Conservation (phyloP, 1,140 invertebrate genomes). For the Drosophila sp. region DNA sequence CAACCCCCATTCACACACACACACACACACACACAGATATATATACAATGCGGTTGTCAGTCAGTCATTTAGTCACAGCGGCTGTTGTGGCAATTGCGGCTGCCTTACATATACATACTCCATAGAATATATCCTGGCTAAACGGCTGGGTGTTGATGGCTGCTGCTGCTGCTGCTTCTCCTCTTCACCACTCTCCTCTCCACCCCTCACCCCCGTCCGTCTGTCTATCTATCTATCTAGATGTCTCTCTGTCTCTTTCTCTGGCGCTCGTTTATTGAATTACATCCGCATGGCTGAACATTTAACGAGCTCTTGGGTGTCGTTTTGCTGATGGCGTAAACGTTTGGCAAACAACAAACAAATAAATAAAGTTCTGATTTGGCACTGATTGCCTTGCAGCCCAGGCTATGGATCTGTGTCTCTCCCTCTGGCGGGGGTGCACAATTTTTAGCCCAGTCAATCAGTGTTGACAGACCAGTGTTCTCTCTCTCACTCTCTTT, state of each 20-base stretch:
- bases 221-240: background rate
- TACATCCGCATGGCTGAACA: conserved; percentile 82
- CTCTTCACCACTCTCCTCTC: background rate
- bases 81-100: conserved; percentile 69
- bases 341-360: conserved; percentile 81
- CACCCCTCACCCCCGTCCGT: background rate
- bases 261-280: conserved; percentile 80
- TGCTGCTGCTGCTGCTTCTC: conserved; percentile 4
- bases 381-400: conserved; percentile 72
- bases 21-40: conserved; percentile 27
- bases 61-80: conserved; percentile 75
- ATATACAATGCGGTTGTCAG: conserved; percentile 70
- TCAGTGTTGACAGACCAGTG: conserved; percentile 37
- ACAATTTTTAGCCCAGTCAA: conserved; percentile 31
- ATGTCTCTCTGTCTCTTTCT: conserved; percentile 21
- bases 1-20: conserved; percentile 53
- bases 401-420: background rate
- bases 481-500: conserved; percentile 10
- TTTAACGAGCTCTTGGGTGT: conserved; percentile 81
- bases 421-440: conserved; percentile 5
- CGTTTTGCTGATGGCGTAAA: conserved; percentile 82
- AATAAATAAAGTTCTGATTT: conserved; percentile 82
- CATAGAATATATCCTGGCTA: conserved; percentile 41
- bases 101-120: conserved; percentile 38
- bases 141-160: conserved; percentile 68